Conservation (phyloP, 2,888 invertebrate species). For the Mallateleia sp. region DNA sequence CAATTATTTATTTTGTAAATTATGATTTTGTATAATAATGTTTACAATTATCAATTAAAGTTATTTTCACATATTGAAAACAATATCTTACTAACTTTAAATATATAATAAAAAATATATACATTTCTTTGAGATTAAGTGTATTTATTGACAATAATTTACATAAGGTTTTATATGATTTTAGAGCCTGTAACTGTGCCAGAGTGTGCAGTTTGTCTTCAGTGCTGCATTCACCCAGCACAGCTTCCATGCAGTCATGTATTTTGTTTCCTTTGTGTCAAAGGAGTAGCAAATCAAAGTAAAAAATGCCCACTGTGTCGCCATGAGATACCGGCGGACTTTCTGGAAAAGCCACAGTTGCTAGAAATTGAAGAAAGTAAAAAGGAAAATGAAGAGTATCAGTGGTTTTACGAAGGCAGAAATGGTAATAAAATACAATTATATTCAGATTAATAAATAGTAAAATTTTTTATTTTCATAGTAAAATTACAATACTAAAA, state of each 20-base stretch:
- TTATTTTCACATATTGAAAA: no score
- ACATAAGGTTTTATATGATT: no score
- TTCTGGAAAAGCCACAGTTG: conserved; percentile 95
- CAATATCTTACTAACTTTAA: no score
- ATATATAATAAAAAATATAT: no score
- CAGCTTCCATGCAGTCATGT: conserved; percentile 98
- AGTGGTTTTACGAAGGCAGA: conserved; percentile 99
- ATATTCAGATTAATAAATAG: no score
- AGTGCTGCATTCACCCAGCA: conserved; percentile 97
- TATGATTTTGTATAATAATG: no score
- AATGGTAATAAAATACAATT: conserved; percentile 93
- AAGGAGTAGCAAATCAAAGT: conserved; percentile 97
- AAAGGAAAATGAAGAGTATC: conserved; percentile 92
- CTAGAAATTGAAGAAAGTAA: conserved; percentile 91
- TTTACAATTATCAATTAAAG: no score
- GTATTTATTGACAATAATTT: no score
- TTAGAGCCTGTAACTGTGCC: conserved; percentile 85
- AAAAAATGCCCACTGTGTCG: conserved; percentile 98
- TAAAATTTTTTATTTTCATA: no score
- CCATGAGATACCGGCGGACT: conserved; percentile 96
- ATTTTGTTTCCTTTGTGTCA: conserved; percentile 98
- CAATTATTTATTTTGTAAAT: no score
- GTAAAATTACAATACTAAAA: no score
- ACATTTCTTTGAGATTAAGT: no score
- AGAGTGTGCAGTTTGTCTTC: conserved; percentile 98